A percentile compares a stretch with the other conserved stretches of the same genome.
These are phyloP conservation scores for Empis livida DNA, from an alignment of 2,888 invertebrate species.

Conservation along the genomic window DNA sequence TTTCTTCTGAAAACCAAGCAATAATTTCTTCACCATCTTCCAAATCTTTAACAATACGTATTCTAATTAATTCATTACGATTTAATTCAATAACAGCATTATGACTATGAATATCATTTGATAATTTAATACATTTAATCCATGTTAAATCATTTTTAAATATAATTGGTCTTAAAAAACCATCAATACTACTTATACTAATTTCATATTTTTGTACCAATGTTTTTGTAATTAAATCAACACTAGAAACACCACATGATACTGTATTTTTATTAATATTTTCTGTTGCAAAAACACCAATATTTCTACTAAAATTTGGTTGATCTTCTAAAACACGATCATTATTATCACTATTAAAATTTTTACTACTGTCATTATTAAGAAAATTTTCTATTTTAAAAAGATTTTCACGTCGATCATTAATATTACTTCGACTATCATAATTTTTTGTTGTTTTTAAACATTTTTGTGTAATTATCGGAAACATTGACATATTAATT, in stretches of 20 bases:
- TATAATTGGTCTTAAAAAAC: not conserved
- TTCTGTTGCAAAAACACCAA: constrained; percentile 10
- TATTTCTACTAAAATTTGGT: constrained; percentile 4
- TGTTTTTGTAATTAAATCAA: constrained; percentile 6
- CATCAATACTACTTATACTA: not conserved
- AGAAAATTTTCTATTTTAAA: not conserved
- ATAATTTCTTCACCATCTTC: constrained; percentile 54
- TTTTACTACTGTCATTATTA: not conserved
- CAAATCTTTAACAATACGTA: constrained; percentile 36
- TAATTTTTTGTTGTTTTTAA: too few species aligned
- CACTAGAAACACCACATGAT: constrained; percentile 6
- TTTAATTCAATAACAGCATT: constrained; percentile 35
- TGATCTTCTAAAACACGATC: constrained; percentile 1
- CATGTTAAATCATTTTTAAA: constrained; percentile 14
- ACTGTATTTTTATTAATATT: constrained; percentile 9
- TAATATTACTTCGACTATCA: too few species aligned
- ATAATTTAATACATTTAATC: constrained; percentile 36
- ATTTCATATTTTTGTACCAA: not conserved
- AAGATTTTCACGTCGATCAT: not conserved
- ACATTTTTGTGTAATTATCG: constrained; percentile 7
- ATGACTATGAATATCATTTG: constrained; percentile 45
- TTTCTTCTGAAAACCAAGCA: constrained; percentile 72
- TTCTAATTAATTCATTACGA: constrained; percentile 19
- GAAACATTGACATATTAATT: constrained; percentile 8
- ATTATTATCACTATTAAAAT: too few species aligned